A percentile compares a stretch with the other conserved stretches of the same genome.
These are phyloP conservation scores for Amphiprion clarkii DNA, from an alignment of 2,797 vertebrate genomes.

Conservation along the genomic window DNA sequence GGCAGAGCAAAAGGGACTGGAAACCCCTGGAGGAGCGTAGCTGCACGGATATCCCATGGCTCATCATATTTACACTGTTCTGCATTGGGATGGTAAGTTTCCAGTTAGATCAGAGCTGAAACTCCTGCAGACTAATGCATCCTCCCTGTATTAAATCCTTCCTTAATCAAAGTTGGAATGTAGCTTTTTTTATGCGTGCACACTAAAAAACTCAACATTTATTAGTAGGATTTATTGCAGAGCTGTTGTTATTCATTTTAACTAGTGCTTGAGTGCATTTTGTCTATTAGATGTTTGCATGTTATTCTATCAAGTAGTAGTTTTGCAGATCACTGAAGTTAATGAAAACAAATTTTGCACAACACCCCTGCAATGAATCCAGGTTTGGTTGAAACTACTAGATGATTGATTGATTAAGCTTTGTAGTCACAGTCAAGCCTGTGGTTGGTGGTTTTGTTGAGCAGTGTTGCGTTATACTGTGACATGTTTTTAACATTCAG, in stretches of 20 bases:
- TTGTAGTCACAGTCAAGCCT: not conserved
- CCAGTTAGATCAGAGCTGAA: not conserved
- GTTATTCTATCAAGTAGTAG: not conserved
- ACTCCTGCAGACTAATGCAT: not conserved
- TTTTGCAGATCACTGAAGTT: constrained; percentile 1
- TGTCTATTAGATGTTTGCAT: not conserved
- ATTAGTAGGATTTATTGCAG: not conserved
- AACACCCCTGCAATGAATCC: not conserved
- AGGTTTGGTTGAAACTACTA: not conserved
- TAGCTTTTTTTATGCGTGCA: not conserved
- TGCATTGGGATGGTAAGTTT: constrained; percentile 95
- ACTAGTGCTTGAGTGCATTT: not conserved
- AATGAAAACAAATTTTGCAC: not conserved
- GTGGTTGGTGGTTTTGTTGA: not conserved
- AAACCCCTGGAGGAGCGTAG: constrained; percentile 93
- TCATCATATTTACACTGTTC: constrained; percentile 92
- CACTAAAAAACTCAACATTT: too few relatives aligned
- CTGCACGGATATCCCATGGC: constrained; percentile 97
- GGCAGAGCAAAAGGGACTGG: constrained; percentile 90
- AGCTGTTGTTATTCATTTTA: not conserved
- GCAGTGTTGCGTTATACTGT: not conserved
- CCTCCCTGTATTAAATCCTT: too few relatives aligned
- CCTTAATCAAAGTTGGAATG: not conserved
- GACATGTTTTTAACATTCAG: not conserved
- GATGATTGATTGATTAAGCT: not conserved